Percentiles rank a stretch among this genome's conserved stretches.
phyloP scores from a whole-genome alignment of 2,113 vertebrate genomes.

The Cettia cetti region DNA sequence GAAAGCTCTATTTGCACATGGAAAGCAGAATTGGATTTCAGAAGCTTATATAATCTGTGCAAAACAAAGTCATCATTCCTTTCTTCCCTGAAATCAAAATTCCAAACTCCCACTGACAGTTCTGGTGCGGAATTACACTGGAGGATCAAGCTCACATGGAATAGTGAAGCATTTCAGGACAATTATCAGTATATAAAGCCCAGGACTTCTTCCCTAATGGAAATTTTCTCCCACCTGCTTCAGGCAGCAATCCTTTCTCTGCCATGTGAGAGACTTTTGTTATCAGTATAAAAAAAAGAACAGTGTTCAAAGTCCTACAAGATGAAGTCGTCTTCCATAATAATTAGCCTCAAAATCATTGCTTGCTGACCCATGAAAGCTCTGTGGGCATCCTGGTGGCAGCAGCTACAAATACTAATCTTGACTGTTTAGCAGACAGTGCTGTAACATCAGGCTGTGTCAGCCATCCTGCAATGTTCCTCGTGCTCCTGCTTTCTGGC shows the following conservation, averaged over 20 bases:
- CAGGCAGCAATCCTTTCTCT: slow-evolving; percentile 15
- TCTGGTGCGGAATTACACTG: slow-evolving; percentile 38
- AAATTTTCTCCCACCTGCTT: slow-evolving; percentile 50
- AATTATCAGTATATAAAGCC: slow-evolving; percentile 57
- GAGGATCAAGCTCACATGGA: not conserved
- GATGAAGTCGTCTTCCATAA: not conserved
- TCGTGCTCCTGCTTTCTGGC: not conserved
- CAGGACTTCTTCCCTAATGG: slow-evolving; percentile 47
- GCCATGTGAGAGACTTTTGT: slow-evolving; percentile 42
- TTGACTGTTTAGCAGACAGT: not conserved
- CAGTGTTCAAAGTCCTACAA: slow-evolving; percentile 42
- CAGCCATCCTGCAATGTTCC: not conserved
- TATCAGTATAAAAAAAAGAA: slow-evolving; percentile 14
- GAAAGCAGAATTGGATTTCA: slow-evolving; percentile 21
- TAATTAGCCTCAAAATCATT: slow-evolving; percentile 47
- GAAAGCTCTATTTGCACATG: not conserved
- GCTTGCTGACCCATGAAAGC: slow-evolving; percentile 26
- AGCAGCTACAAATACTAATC: slow-evolving; percentile 14
- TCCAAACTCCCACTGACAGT: slow-evolving; percentile 19
- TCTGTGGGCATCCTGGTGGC: not conserved
- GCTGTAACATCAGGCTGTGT: not conserved
- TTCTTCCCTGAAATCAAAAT: slow-evolving; percentile 25
- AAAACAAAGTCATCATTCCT: not conserved
- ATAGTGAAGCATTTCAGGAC: slow-evolving; percentile 44
- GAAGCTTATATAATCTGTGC: not conserved